Base-by-base conservation (phyloP, 1,140 invertebrate species). In the Sitodiplosis mosellana region DNA sequence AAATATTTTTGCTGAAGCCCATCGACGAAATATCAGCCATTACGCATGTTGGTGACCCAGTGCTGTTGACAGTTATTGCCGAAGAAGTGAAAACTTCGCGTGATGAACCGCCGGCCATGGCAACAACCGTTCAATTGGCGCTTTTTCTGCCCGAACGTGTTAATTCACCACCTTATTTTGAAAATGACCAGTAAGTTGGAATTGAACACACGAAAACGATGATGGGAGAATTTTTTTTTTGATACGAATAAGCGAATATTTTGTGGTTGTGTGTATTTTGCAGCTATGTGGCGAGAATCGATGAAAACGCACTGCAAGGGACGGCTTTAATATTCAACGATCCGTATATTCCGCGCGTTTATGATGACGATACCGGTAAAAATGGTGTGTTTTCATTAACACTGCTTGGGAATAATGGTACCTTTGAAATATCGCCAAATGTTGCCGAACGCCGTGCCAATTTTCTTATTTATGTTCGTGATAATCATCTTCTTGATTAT, bases 341-440 rank as follows among this genome's bases (percentile, higher is more conserved):
- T 54, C 76, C 74, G 15, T 83, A 80, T 59, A 70, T 73, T 33
- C 75, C 78, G 2, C 73, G 73, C 67, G 79, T 87, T 11, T 78
- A 73, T 48, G 81, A 84, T 54, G 80, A 83, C 53, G 80, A 83
- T 57, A 77, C 77, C 58, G 86, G 78, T 10, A 82, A 85, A 56
- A 84, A 85, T 57, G 86, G 86, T 18, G 79, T 89, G 3, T 87
- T 92, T 59, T 77, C 83, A 4, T 62, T 93, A 7, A 74, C 75
- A 36, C 59, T 93, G 47, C 69, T 79, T 15, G 81, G 82, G 48
- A 84, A 89, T 59, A 85, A 87, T 62, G 81, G 81, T 15, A 87
- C 84, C 2, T 93, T 93, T 61, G 83, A 89, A 60, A 80, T 92
- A 45, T 72, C 75, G n/a, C 89, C 89, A 0, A 76, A 76, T n/a